Conservation (phyloP, 2,888 invertebrate species). For the Eudemis profundana region DNA sequence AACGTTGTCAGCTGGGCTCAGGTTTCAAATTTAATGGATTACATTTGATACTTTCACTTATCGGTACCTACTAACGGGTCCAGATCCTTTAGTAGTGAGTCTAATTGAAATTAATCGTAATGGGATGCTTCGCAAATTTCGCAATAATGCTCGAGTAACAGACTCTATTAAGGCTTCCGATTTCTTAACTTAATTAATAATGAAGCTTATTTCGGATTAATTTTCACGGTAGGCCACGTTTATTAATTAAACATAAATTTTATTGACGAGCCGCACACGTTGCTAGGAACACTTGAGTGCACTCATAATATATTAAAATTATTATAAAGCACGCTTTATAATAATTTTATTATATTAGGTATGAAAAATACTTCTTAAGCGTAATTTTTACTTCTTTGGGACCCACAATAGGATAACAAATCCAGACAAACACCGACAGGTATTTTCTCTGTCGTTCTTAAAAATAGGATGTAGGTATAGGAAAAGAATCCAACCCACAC, state of each 20-base stretch:
- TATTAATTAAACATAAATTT: slow-evolving; percentile 4
- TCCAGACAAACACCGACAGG: no score
- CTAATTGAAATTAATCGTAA: slow-evolving; percentile 61
- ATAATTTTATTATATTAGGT: no score
- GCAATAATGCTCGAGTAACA: slow-evolving; percentile 23
- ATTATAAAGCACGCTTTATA: no score
- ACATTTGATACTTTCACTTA: slow-evolving; percentile 53
- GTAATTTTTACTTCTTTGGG: no score
- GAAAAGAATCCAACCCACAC: no score
- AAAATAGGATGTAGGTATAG: no score
- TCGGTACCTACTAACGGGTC: slow-evolving; percentile 55
- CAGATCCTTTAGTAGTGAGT: slow-evolving; percentile 63
- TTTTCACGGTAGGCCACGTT: neutral
- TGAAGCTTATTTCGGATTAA: slow-evolving; percentile 1
- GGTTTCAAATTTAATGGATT: slow-evolving; percentile 67
- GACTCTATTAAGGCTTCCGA: slow-evolving; percentile 19
- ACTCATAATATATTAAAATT: no score
- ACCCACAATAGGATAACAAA: no score
- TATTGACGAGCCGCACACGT: neutral
- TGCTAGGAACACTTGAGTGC: neutral
- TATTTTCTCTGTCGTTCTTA: no score
- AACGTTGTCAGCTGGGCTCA: slow-evolving; percentile 56
- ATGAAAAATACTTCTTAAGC: no score
- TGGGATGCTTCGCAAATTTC: slow-evolving; percentile 46
- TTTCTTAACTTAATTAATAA: slow-evolving; percentile 28